These are phyloP conservation scores for Dipodomys stephensi DNA, from an alignment of 2,113 vertebrate genomes.

Conservation along the genomic window DNA sequence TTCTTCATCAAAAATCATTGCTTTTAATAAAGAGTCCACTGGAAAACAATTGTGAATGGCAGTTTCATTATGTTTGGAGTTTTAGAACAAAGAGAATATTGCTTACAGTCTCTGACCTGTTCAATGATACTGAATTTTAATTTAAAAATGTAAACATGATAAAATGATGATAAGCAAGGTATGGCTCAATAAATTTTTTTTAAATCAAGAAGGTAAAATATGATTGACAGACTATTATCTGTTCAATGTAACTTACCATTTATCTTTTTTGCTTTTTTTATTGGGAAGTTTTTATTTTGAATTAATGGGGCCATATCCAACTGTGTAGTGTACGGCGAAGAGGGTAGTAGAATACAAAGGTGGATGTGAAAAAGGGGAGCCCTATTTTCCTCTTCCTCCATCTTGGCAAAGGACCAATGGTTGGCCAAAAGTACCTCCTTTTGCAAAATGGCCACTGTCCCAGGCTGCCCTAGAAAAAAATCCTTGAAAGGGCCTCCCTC, in stretches of 20 bases:
- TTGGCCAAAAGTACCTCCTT: neutral
- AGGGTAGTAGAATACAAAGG: too few relatives aligned
- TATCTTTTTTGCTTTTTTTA: neutral
- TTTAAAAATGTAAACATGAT: conserved; percentile 52
- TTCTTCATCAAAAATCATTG: conserved; percentile 64
- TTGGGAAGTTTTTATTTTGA: neutral
- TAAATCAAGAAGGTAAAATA: neutral
- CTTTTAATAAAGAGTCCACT: conserved; percentile 70
- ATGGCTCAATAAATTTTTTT: neutral
- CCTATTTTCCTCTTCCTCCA: neutral
- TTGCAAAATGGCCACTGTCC: neutral
- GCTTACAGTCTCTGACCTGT: conserved; percentile 24
- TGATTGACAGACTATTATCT: neutral
- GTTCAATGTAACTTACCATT: neutral
- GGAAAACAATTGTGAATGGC: conserved; percentile 77
- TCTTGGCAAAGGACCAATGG: neutral
- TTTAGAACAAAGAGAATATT: conserved; percentile 67
- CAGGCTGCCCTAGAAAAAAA: neutral
- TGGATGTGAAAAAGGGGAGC: fast-evolving
- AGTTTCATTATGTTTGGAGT: conserved; percentile 71
- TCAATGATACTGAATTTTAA: conserved; percentile 69
- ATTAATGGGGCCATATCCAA: neutral
- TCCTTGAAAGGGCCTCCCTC: neutral
- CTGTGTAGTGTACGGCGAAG: fast-evolving
- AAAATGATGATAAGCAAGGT: neutral